Evolutionary conservation across 2,888 invertebrate species (phyloP).

Genomic region (Barypeithes pellucidus): DNA sequence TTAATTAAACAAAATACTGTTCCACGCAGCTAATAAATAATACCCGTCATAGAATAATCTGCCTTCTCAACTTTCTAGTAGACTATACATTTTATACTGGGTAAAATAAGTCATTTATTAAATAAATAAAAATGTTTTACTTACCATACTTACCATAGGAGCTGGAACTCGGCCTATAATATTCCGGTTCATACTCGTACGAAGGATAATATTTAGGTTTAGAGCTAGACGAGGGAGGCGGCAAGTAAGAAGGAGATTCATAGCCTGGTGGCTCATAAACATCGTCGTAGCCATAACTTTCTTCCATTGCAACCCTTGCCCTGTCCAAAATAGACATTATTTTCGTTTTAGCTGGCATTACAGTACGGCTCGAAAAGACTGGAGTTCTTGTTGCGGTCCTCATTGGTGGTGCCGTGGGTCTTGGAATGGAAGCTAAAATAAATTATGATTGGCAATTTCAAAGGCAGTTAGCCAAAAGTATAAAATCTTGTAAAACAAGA

Average conservation of each 20-base stretch:
- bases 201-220: constrained; percentile 26
- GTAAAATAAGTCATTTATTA: background rate
- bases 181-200: constrained; percentile 68
- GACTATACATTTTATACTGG: background rate
- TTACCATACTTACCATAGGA: constrained; percentile 58
- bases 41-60: too few relatives aligned
- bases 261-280: constrained; percentile 60
- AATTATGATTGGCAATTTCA: too few relatives aligned
- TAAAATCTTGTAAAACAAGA: background rate
- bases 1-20: too few relatives aligned
- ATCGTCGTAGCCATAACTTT: constrained; percentile 79
- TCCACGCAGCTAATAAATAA: too few relatives aligned
- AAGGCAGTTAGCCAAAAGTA: background rate
- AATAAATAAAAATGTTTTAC: background rate
- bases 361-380: constrained; percentile 68
- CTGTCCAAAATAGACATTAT: constrained; percentile 89
- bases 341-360: constrained; percentile 82
- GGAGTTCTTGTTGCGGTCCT: constrained; percentile 70
- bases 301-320: constrained; percentile 87
- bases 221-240: constrained; percentile 53
- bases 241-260: constrained; percentile 37
- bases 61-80: too few relatives aligned
- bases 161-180: constrained; percentile 72
- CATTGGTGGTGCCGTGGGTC: constrained; percentile 68
- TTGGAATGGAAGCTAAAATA: constrained; percentile 62